Evolutionary conservation across 2,888 invertebrate species (phyloP).

Genomic region (Cecidostiba fungosa): DNA sequence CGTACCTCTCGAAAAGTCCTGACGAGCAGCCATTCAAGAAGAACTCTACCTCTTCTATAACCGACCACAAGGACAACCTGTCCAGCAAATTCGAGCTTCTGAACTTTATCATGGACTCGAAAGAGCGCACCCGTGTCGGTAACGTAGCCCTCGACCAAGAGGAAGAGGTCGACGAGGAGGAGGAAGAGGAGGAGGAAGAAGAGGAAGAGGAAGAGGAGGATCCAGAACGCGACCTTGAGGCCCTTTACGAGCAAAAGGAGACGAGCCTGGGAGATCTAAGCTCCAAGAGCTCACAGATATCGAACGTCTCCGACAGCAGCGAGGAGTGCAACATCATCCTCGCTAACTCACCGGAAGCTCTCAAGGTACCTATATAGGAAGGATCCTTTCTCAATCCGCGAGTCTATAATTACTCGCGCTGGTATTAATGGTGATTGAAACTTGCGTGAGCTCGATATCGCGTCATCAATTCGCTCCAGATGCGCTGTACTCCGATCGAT

Average conservation of each 20-base stretch:
- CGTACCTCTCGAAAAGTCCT: slow-evolving; percentile 72
- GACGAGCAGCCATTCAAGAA: slow-evolving; percentile 74
- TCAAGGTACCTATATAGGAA: slow-evolving; percentile 71
- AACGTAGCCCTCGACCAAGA: slow-evolving; percentile 80
- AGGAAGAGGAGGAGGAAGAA: slow-evolving; percentile 69
- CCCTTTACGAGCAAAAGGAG: slow-evolving; percentile 81
- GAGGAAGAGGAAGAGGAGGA: slow-evolving; percentile 81
- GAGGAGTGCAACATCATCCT: slow-evolving; percentile 89
- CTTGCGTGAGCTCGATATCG: background rate
- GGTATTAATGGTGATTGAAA: background rate
- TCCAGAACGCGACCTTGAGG: slow-evolving; percentile 82
- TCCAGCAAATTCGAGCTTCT: slow-evolving; percentile 93
- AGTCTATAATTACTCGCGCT: background rate
- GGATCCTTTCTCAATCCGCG: background rate
- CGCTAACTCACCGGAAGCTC: slow-evolving; percentile 74
- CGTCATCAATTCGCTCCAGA: background rate
- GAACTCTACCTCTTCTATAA: slow-evolving; percentile 84
- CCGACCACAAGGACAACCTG: slow-evolving; percentile 71
- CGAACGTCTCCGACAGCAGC: slow-evolving; percentile 92
- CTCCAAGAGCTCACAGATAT: slow-evolving; percentile 88
- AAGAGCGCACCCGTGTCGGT: slow-evolving; percentile 65
- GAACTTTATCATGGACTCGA: slow-evolving; percentile 93
- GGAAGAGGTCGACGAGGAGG: slow-evolving; percentile 80
- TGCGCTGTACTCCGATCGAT: too few relatives aligned
- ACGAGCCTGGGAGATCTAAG: slow-evolving; percentile 82